Base-by-base conservation (phyloP, 1,140 invertebrate genomes). In the Homalodisca vitripennis region DNA sequence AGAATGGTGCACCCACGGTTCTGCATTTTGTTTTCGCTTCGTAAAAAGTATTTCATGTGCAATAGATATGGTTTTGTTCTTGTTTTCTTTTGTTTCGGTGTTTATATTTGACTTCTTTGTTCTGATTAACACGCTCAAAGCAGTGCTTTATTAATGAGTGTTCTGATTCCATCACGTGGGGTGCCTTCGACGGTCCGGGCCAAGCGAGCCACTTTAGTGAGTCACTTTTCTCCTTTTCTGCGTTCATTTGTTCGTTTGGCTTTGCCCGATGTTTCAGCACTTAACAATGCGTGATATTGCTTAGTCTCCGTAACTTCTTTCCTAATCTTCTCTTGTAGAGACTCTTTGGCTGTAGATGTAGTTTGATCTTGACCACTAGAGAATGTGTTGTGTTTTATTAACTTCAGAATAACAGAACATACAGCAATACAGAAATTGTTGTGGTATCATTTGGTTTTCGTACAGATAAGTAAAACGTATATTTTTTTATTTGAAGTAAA, bases 31-130 rank as follows among this genome's bases (percentile, higher is more conserved):
- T 63, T 63, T 32, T 32, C 60, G 31, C 29, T 63, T 63, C 26
- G n/a, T 63, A 32, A 31, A 63, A n/a, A 51, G 6, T 51, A 6
- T 12, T 51, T 51, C 3, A 51, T 51, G 48, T 51, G 60, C 26
- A 63, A 63, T 63, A 63, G 60, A 31, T 63, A 26, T 63, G 29
- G 27, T 32, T 63, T 32, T 30, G 10, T 63, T 63, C 27, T 63
- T 63, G 60, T 63, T 63, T 60, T 63, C 60, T 63, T 63, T 63
- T 63, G 60, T 63, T 63, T 63, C 60, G 60, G 60, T 63, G 60
- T 63, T 63, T 63, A n/a, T 29, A 32, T n/a, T 63, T n/a, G n/a
- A n/a, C n/a, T n/a, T n/a, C n/a, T 63, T 31, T 63, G 60, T 63
- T 27, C 27, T 60, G 20, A 26, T 60, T 26, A 63, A 29, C 60